A percentile compares a stretch with the other conserved stretches of the same genome.
These are phyloP conservation scores for Odontomachus brunneus DNA, from an alignment of 1,140 invertebrate species.

Conservation along the genomic window DNA sequence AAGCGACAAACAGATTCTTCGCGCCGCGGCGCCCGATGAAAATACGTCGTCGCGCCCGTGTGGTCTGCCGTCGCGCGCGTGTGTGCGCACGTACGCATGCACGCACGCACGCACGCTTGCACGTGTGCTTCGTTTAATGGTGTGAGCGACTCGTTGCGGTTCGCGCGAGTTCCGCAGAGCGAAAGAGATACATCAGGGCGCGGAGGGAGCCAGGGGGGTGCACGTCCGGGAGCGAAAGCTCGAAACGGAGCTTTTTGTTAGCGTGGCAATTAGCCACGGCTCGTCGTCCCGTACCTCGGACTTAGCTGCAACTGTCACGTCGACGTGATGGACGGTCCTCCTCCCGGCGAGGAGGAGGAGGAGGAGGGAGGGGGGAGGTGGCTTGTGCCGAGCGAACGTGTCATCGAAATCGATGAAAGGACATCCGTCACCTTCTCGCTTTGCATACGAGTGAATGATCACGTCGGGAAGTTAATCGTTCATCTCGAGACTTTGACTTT, in stretches of 20 bases:
- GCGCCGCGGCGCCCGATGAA: slow-evolving; percentile 17
- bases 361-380: neutral
- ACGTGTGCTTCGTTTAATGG: slow-evolving; percentile 51
- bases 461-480: neutral
- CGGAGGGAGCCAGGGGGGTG: neutral
- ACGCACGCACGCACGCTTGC: slow-evolving; percentile 64
- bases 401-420: slow-evolving; percentile 66
- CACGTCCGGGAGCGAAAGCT: slow-evolving; percentile 31
- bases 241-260: slow-evolving; percentile 63
- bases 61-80: slow-evolving; percentile 36
- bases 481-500: neutral
- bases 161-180: slow-evolving; percentile 17
- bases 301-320: slow-evolving; percentile 77
- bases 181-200: slow-evolving; percentile 37
- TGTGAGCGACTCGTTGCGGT: slow-evolving; percentile 2
- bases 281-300: slow-evolving; percentile 73
- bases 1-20: slow-evolving; percentile 49
- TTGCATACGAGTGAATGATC: neutral
- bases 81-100: too few relatives aligned
- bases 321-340: slow-evolving; percentile 76
- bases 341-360: slow-evolving; percentile 41
- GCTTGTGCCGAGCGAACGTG: slow-evolving; percentile 67
- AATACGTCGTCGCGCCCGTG: slow-evolving; percentile 33
- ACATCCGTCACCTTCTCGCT: neutral
- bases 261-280: slow-evolving; percentile 66